A percentile compares a stretch with the other conserved stretches of the same genome.
phyloP scores from a whole-genome alignment of 2,113 vertebrate species.

The Okapia johnstoni region DNA sequence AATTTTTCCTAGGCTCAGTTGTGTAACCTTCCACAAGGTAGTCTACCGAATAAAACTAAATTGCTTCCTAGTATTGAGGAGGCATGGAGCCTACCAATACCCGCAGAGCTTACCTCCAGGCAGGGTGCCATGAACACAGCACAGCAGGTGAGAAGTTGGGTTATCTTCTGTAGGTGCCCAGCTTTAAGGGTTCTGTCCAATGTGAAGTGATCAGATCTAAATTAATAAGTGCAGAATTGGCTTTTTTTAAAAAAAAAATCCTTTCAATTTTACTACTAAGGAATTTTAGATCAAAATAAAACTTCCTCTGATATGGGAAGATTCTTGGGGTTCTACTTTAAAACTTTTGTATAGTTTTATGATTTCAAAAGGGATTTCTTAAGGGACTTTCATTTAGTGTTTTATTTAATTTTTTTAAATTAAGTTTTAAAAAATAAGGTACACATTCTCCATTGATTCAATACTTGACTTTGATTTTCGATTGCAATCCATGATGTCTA shows the following conservation, averaged over 20 bases:
- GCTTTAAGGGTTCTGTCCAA: slow-evolving; percentile 86
- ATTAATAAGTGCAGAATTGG: slow-evolving; percentile 79
- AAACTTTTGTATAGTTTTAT: slow-evolving; percentile 88
- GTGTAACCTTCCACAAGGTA: slow-evolving; percentile 99
- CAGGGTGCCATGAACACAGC: slow-evolving; percentile 99
- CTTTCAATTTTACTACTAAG: slow-evolving; percentile 78
- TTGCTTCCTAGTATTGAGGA: slow-evolving; percentile 99
- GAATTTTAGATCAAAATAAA: slow-evolving; percentile 78
- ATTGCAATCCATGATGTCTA: slow-evolving; percentile 77
- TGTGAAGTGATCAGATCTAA: slow-evolving; percentile 83
- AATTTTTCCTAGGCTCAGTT: slow-evolving; percentile 99
- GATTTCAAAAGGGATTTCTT: slow-evolving; percentile 80
- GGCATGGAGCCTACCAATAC: slow-evolving; percentile 99
- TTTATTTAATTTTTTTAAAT: slow-evolving; percentile 65
- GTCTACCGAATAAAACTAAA: slow-evolving; percentile 99
- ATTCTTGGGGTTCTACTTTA: slow-evolving; percentile 85
- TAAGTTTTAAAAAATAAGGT: slow-evolving; percentile 80
- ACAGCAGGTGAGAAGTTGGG: slow-evolving; percentile 99
- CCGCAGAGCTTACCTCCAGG: slow-evolving; percentile 99
- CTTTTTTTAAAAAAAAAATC: slow-evolving; percentile 75
- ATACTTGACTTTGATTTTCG: slow-evolving; percentile 83
- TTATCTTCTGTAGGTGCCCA: slow-evolving; percentile 88
- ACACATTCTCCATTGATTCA: slow-evolving; percentile 84
- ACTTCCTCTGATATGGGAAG: slow-evolving; percentile 80
- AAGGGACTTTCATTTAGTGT: slow-evolving; percentile 77